These are phyloP conservation scores for Exaiptasia diaphana DNA, from an alignment of 64 coral and sea anemone species.

Conservation along the genomic window DNA sequence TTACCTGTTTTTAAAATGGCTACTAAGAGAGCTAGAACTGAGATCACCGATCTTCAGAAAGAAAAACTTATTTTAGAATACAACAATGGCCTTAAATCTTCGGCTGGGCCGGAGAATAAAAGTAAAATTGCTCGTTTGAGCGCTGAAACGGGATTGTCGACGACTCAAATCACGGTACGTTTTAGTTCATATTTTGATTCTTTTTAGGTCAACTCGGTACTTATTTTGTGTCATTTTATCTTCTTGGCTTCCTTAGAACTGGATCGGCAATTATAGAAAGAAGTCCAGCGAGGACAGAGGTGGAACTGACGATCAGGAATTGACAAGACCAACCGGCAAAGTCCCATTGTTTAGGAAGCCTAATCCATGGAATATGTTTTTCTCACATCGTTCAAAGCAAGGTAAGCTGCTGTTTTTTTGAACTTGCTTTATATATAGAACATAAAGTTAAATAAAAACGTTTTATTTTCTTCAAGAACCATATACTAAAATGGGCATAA, in stretches of 20 bases:
- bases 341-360: neutral
- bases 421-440: neutral
- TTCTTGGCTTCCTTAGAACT: neutral
- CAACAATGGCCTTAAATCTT: neutral
- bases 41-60: neutral
- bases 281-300: neutral
- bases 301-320: neutral
- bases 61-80: neutral
- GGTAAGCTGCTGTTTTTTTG: neutral
- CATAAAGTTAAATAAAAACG: neutral
- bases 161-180: constrained; percentile 4
- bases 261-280: neutral
- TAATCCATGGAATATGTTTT: neutral
- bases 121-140: neutral
- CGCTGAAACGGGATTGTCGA: neutral
- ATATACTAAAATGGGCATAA: neutral
- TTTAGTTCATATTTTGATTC: neutral
- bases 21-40: neutral
- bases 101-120: neutral
- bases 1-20: neutral
- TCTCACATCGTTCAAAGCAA: neutral
- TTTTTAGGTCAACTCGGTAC: neutral
- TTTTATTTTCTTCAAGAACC: neutral
- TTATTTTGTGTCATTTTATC: neutral
- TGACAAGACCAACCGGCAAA: neutral